Base-by-base conservation (phyloP, 2,888 invertebrate genomes). In the Pardosa pseudoannulata region DNA sequence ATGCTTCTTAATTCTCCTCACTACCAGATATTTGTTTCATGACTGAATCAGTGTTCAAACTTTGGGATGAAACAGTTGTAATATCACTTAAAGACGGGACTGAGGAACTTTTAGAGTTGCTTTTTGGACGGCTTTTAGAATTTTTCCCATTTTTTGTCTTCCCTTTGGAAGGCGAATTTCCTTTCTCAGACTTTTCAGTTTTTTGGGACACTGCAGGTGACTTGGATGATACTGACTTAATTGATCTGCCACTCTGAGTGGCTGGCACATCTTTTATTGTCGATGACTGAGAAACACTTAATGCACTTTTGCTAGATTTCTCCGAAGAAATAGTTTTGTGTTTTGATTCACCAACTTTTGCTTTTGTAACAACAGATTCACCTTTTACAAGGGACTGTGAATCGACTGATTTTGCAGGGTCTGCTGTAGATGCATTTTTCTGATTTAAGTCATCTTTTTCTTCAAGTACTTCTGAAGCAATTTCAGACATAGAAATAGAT, bases 31-130 rank as follows among this genome's bases (percentile, higher is more conserved):
- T 39, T 32, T 85, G 78, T 0, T 56, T 56, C 78, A 85, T 78
- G 19, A 85, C 73, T 1, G 83, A 85, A 68, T 85, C 72, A 1
- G 83, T 85, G 19, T 85, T 85, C 11, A 85, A 68, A 73, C 73
- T 73, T 23, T 39, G 72, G 6, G 83, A 85, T 19, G 83, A 85
- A 0, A 85, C 83, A 0, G 83, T 78, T 9, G 83, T 85, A 16
- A 85, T 85, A n/a, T 85, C 83, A 68, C 83, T 85, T 19, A 85
- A 19, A 9, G 83, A 85, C 27, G 83, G 83, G 19, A 85, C 67
- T 6, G 83, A 85, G 19, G 78, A 67, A n/a, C 71, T 65, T 27
- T 72, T 31, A 13, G 29, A 56, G 23, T 23, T 56, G 11, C 56
- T 23, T 56, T 56, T 56, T 23, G 56, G 56, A 56, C 56, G 56